Percentiles rank a stretch among this genome's conserved stretches.
These are phyloP conservation scores for Drosophila asahinai DNA, from an alignment of 1,140 invertebrate genomes.

Conservation along the genomic window DNA sequence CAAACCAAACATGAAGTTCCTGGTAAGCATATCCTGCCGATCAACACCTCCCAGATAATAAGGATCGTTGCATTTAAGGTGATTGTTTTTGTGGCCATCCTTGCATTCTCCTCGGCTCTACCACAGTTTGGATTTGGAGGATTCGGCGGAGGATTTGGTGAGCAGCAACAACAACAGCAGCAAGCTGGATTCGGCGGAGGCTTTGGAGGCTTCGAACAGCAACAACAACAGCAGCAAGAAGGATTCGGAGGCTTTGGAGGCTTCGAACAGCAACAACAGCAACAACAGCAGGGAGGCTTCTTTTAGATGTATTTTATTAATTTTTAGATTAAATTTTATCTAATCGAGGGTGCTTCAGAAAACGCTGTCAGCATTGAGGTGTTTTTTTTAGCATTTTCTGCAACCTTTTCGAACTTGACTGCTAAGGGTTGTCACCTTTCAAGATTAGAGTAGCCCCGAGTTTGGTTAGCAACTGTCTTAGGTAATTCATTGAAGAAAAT, in stretches of 20 bases:
- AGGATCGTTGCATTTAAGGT: constrained; percentile 21
- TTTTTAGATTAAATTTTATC: no score
- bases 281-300: constrained; percentile 24
- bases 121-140: constrained; percentile 45
- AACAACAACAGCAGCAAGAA: constrained; percentile 37
- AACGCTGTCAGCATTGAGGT: no score
- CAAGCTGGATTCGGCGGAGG: constrained; percentile 16
- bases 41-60: background rate
- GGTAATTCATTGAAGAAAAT: no score
- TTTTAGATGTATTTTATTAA: background rate
- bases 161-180: constrained; percentile 28
- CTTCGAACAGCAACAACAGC: constrained; percentile 24
- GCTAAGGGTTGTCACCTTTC: no score
- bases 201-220: constrained; percentile 17
- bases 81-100: constrained; percentile 41
- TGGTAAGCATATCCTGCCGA: constrained; percentile 9
- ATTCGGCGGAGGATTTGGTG: constrained; percentile 19
- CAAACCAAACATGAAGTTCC: constrained; percentile 40
- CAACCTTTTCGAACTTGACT: no score
- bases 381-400: no score
- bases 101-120: constrained; percentile 23
- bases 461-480: no score
- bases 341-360: no score
- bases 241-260: constrained; percentile 15
- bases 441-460: no score